Conservation (phyloP, 2,797 vertebrate genomes). For the Rhynchotus rufescens region DNA sequence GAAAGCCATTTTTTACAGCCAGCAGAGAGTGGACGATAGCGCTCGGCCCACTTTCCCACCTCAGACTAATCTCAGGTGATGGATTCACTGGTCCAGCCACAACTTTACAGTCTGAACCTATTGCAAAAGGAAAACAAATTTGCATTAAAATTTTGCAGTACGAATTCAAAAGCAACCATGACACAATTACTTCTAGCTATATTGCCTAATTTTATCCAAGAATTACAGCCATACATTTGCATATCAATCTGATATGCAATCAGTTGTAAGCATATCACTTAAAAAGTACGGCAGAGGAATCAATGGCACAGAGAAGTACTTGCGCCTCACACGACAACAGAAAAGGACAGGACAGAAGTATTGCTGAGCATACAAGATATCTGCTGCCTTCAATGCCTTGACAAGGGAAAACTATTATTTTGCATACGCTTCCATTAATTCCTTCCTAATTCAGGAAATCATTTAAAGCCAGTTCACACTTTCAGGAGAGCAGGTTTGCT, state of each 20-base stretch:
- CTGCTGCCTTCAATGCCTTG: background rate
- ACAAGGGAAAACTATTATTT: background rate
- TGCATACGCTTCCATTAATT: background rate
- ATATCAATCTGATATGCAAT: background rate
- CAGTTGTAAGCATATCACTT: background rate
- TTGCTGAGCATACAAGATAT: background rate
- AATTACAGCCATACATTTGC: background rate
- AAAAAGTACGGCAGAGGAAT: background rate
- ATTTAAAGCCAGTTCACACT: background rate
- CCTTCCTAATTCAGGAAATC: background rate
- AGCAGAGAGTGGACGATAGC: slow-evolving; percentile 89
- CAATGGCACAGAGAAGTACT: background rate
- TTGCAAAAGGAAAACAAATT: slow-evolving; percentile 49
- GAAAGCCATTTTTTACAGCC: slow-evolving; percentile 93
- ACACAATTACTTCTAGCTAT: background rate
- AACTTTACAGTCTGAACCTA: slow-evolving; percentile 81
- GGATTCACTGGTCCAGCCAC: slow-evolving; percentile 68
- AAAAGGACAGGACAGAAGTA: background rate
- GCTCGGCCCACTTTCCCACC: slow-evolving; percentile 90
- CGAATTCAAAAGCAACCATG: background rate
- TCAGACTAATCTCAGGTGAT: slow-evolving; percentile 88
- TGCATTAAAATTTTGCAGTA: slow-evolving; percentile 13
- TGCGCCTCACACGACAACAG: background rate
- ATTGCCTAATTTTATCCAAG: background rate
- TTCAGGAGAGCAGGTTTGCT: background rate